phyloP scores from a whole-genome alignment of 2,888 invertebrate genomes.

The Liopterus haemorrhoidalis region DNA sequence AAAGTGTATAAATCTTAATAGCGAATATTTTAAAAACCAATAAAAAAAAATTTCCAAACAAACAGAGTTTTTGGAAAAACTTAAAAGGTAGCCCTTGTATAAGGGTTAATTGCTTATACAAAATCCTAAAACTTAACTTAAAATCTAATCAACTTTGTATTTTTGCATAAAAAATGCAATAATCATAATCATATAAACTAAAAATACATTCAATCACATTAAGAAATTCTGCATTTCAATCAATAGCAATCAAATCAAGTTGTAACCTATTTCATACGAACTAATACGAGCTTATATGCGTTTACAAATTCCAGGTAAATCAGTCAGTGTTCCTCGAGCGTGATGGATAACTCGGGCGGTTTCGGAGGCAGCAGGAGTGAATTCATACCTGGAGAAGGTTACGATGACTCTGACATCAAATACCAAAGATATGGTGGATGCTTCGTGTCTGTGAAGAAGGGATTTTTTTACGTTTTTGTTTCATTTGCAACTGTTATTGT shows the following conservation, averaged over 20 bases:
- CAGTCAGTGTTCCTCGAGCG: slow-evolving; percentile 18
- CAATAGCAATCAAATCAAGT: slow-evolving; percentile 9
- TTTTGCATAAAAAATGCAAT: no score
- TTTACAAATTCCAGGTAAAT: slow-evolving; percentile 20
- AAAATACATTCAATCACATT: slow-evolving; percentile 2
- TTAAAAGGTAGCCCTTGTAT: no score
- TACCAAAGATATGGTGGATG: slow-evolving; percentile 57
- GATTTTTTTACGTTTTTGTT: slow-evolving; percentile 46
- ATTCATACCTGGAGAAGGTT: slow-evolving; percentile 54
- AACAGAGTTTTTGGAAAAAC: no score
- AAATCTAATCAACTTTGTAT: no score
- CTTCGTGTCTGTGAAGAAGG: slow-evolving; percentile 56
- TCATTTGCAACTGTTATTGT: slow-evolving; percentile 39
- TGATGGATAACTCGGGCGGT: slow-evolving; percentile 23
- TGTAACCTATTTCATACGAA: slow-evolving; percentile 26
- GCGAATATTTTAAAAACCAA: no score
- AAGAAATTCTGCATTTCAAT: neutral
- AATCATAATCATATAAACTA: no score
- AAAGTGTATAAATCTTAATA: no score
- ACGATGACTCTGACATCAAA: slow-evolving; percentile 49
- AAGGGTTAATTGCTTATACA: no score
- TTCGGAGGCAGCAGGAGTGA: slow-evolving; percentile 51
- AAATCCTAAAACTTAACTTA: no score
- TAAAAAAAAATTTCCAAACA: no score
- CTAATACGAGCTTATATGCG: slow-evolving; percentile 28